Evolutionary conservation across 2,113 vertebrate species (phyloP).

Genomic region (Solenodon paradoxus): DNA sequence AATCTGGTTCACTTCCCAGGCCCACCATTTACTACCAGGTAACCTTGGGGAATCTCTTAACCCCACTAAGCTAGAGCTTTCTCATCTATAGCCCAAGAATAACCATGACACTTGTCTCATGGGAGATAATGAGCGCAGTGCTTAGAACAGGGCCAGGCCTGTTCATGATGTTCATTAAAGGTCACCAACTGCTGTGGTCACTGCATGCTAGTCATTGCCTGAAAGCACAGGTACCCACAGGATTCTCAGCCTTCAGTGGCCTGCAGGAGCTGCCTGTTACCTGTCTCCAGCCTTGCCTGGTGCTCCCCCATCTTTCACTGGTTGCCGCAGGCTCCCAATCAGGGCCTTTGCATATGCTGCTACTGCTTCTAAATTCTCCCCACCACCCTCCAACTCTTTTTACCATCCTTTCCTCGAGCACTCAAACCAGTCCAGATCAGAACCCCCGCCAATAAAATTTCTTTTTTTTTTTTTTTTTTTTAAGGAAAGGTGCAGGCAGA

Average conservation of each 20-base stretch:
- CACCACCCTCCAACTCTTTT: background rate
- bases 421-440: background rate
- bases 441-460: background rate
- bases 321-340: background rate
- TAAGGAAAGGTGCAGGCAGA: no score
- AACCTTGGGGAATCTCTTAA: background rate
- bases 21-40: background rate
- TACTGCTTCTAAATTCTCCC: background rate
- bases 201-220: background rate
- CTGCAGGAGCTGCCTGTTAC: background rate
- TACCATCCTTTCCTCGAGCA: background rate
- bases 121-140: background rate
- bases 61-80: background rate
- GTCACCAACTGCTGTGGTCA: accelerated
- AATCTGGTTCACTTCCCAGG: background rate
- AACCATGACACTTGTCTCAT: background rate
- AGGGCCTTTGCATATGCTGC: background rate
- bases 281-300: background rate
- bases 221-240: accelerated
- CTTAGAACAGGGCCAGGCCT: background rate
- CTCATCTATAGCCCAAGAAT: background rate
- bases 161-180: background rate
- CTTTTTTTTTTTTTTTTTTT: no score
- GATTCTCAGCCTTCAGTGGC: background rate
- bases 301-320: background rate